Base-by-base conservation (phyloP, 2,113 vertebrate species). In the Argyrosomus japonicus region DNA sequence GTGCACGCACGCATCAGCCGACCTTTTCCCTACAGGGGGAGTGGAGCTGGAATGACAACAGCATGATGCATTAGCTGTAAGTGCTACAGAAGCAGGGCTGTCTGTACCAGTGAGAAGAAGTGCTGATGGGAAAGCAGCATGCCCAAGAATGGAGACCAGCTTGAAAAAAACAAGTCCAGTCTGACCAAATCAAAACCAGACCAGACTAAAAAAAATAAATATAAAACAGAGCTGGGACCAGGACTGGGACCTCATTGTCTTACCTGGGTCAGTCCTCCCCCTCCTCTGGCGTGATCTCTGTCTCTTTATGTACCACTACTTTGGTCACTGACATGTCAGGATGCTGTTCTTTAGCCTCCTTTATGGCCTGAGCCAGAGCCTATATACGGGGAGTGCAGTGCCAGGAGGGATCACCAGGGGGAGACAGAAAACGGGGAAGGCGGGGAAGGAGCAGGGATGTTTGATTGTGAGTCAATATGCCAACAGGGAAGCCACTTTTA, bases 301-400 rank as follows among this genome's bases (percentile, higher is more conserved):
- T 99, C 95, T 99, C 98, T 98, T 99, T 99, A 97, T 99, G 98
- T 93, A 99, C 98, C 96, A 99, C 98, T 97, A 99, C 98, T 96
- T 99, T 99, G 97, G 98, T 99, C 96, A 99, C 98, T 95, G 98
- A 98, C 98, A 99, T 99, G 96, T 99, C 98, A 95, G 98, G 98
- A 95, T 99, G 98, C 96, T 99, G 98, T 95, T 99, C 98, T 98
- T 99, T 99, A 96, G 97, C 98, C 94, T 99, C 98, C 97, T 99
- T 99, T 96, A 99, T 99, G 96, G 98, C 98, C 97, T 99, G 97
- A 97, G 98, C 98, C 96, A 99, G 97, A 92, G 98, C 98, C 98
- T 99, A 96, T 92, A 94, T 94, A 96, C 45, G 23, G 88, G 36
- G 80, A 29, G 54, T 88, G 91, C 88, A 91, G 84, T 78, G 68